Base-by-base conservation (phyloP, 2,113 vertebrate species). In the Coptodon rendalli region DNA sequence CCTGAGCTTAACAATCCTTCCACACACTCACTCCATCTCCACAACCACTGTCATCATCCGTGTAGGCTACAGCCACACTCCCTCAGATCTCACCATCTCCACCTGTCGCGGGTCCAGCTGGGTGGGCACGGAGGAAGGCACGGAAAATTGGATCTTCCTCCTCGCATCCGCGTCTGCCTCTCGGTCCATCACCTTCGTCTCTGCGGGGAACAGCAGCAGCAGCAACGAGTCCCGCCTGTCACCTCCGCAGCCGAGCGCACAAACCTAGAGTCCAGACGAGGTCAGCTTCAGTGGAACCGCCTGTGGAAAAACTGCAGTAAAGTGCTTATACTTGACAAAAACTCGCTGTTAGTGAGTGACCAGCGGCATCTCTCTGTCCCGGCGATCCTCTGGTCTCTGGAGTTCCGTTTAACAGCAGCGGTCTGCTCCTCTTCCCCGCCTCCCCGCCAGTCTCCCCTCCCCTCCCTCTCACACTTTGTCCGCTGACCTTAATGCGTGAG, bases 61-160 rank as follows among this genome's bases (percentile, higher is more conserved):
- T 9, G 24, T 5, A 22, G 17, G 71, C 16, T 48, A 17, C 76
- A 43, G 73, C 19, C 6, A 52, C 38, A 7, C 43, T 29, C 31
- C 45, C 27, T 10, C 9, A 68, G 13, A 5, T 63, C 97, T 97
- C 96, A 98, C 98, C 97, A 98, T 97, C 95, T 98, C 98, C 84
- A 98, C 98, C 90, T 98, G 97, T 82, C 96, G 95, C 57, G 98
- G 97, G 93, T 98, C 98, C 94, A 99, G 96, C 90, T 98, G 97
- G 91, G 96, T 96, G 66, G 97, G 96, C 57, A 97, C 95, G 11
- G 93, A 38, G 1, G 97, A 97, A 2, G 98, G 97, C 90, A 98
- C 97, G 0, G 97, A 98, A 93, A 98, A 98, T 95, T 98, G 97
- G 94, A 98, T 98, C 95, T 97, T 98, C 92, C 94, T 96, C 87